Percentiles rank a stretch among this genome's conserved stretches.
Conservation (phyloP, 37 sponge, comb jelly and placozoan species). For the Halisarca cf. caerulea region DNA sequence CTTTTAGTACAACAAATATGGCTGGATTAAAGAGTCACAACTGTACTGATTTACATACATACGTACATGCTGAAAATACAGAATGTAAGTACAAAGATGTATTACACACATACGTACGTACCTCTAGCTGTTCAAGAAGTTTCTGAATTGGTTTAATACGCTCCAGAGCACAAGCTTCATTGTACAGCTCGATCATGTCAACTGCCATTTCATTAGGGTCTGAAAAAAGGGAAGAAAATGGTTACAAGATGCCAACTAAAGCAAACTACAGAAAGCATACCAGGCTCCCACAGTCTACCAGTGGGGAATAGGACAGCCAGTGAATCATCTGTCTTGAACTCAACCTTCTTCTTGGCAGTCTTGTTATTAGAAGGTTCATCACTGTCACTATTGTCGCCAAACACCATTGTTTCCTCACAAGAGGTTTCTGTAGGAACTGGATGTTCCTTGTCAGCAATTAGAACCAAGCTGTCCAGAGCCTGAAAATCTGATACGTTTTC, state of each 20-base stretch:
- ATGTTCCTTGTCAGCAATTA: background rate
- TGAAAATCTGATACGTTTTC: background rate
- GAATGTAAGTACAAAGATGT: too few species aligned
- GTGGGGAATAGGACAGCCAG: conserved; percentile 53
- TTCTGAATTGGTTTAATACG: conserved; percentile 59
- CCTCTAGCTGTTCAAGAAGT: conserved; percentile 78
- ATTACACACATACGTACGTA: background rate
- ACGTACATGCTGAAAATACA: too few species aligned
- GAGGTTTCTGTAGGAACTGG: too few species aligned
- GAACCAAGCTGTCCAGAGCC: background rate
- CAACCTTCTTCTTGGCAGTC: conserved; percentile 1
- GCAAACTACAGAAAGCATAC: too few species aligned
- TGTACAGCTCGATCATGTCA: conserved; percentile 68
- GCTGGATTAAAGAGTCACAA: too few species aligned
- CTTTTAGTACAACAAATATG: too few species aligned
- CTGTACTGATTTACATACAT: too few species aligned
- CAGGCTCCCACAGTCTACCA: conserved; percentile 44
- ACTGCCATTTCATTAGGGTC: conserved; percentile 64
- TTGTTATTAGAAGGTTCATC: background rate
- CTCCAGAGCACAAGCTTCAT: conserved; percentile 51
- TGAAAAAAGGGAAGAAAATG: background rate
- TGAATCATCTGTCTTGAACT: conserved; percentile 33
- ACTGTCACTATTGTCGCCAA: background rate
- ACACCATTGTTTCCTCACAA: background rate
- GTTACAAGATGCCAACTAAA: too few species aligned